Conservation (phyloP, 2,888 invertebrate species). For the Fissipunctia ypsillon region DNA sequence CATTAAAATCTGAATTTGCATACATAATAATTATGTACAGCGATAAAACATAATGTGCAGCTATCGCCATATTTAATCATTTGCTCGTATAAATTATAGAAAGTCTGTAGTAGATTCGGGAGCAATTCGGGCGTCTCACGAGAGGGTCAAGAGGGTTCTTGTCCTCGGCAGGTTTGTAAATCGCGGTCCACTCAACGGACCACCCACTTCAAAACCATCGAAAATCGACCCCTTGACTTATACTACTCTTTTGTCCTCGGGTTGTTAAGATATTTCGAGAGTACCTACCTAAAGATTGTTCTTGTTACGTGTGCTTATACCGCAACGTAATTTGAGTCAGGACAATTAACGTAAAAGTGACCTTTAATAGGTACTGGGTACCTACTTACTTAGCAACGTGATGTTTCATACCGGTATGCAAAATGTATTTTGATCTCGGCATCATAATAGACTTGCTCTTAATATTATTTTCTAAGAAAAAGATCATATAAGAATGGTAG, state of each 20-base stretch:
- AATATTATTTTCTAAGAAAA: no score
- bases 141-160: conserved; percentile 79
- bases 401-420: neutral
- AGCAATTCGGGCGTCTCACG: conserved; percentile 67
- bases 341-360: conserved; percentile 9
- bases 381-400: neutral
- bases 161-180: conserved; percentile 83
- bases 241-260: conserved; percentile 75
- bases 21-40: conserved; percentile 5
- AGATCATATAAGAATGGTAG: no score
- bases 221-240: conserved; percentile 66
- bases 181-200: conserved; percentile 79
- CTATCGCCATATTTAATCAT: conserved; percentile 26
- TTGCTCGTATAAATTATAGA: conserved; percentile 60
- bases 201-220: conserved; percentile 76
- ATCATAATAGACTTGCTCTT: no score
- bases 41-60: conserved; percentile 6
- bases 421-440: conserved; percentile 16
- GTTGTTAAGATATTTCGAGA: conserved; percentile 63
- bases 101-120: conserved; percentile 61
- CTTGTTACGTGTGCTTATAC: conserved; percentile 34
- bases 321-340: neutral
- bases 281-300: conserved; percentile 45
- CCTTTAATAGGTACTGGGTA: no score
- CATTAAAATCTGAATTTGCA: conserved; percentile 21